Evolutionary conservation across 2,113 vertebrate species (phyloP), one percentile per base, ranked within the genome.

Genomic region (Pampusana beccarii): DNA sequence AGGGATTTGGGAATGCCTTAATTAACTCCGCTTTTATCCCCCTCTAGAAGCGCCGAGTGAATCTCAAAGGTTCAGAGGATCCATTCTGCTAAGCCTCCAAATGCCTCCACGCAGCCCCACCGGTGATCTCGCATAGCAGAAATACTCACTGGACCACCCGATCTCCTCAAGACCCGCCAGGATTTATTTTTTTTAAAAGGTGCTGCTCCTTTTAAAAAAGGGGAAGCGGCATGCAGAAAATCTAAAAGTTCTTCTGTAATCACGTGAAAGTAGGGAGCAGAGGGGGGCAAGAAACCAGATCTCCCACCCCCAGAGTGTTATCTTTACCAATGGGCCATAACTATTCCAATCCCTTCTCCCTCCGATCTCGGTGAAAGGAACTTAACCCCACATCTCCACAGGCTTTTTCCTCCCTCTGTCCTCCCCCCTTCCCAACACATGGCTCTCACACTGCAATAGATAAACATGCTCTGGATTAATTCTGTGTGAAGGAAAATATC

Each of bases 11-110:
- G 86, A 87, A 81, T 33, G 57, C 42, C 77, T 87, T 93, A 92
- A 92, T 89, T 91, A 92, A 90, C 69, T 95, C 69, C 6, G 4
- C 26, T 91, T 95, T 92, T 79, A 95, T 96, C 69, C 53, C 34
- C 7, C 36, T 53, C 67, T 50, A 92, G 71, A 73, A 90, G 75
- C 1, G 2, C 20, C 0, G 1, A 65, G 54, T 13, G 54, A 93
- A 42, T 70, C 90, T 79, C 82, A 77, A 65, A 87, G 62, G 81
- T 92, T 92, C 78, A 79, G 88, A 84, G 79, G 54, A 94, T 92
- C 94, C 79, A 31, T 69, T 65, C 92, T 80, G 74, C 74, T 94
- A 93, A 97, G 58, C 66, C 53, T 92, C 40, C 79, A 83, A 80
- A 92, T 28, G 50, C 62, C 40, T 90, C 48, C 58, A 48, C 3